Evolutionary conservation across 2,888 invertebrate species (phyloP).

Genomic region (Chymomyza procnemis): DNA sequence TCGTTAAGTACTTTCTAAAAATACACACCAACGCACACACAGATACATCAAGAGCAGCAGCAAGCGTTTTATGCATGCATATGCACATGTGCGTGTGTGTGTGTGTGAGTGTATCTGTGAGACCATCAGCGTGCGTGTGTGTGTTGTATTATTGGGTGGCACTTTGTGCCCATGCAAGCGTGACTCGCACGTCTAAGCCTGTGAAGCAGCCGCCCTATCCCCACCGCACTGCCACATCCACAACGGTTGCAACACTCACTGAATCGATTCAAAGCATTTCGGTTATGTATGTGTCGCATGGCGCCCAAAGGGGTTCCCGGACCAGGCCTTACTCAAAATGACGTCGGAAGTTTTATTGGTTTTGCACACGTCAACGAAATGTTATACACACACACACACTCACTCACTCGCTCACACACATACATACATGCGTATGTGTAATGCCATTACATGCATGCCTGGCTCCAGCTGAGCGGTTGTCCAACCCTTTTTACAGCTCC

Average conservation of each 20-base stretch:
- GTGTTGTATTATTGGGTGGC: slow-evolving; percentile 54
- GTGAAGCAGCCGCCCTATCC: slow-evolving; percentile 14
- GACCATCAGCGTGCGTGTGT: slow-evolving; percentile 28
- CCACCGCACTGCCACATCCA: too few species aligned
- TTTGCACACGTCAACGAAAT: slow-evolving; percentile 75
- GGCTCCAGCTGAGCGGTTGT: slow-evolving; percentile 7
- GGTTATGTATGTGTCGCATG: slow-evolving; percentile 41
- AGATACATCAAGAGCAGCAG: slow-evolving; percentile 4
- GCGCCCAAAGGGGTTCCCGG: background rate
- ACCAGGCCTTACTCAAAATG: slow-evolving; percentile 43
- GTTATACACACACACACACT: slow-evolving; percentile 46
- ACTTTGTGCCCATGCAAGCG: slow-evolving; percentile 60
- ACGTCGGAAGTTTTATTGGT: slow-evolving; percentile 75
- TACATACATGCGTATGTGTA: slow-evolving; percentile 36
- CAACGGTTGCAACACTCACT: slow-evolving; percentile 40
- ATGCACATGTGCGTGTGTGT: slow-evolving; percentile 30
- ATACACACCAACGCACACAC: slow-evolving; percentile 46
- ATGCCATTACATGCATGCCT: slow-evolving; percentile 67
- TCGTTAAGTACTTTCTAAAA: slow-evolving; percentile 72
- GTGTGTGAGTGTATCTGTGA: slow-evolving; percentile 11
- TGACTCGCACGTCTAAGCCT: slow-evolving; percentile 56
- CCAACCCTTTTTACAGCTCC: background rate
- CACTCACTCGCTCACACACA: too few species aligned
- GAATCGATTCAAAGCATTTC: slow-evolving; percentile 60
- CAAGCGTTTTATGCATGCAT: slow-evolving; percentile 36